Conservation (phyloP, 2,113 vertebrate genomes). For the Puntigrus tetrazona region DNA sequence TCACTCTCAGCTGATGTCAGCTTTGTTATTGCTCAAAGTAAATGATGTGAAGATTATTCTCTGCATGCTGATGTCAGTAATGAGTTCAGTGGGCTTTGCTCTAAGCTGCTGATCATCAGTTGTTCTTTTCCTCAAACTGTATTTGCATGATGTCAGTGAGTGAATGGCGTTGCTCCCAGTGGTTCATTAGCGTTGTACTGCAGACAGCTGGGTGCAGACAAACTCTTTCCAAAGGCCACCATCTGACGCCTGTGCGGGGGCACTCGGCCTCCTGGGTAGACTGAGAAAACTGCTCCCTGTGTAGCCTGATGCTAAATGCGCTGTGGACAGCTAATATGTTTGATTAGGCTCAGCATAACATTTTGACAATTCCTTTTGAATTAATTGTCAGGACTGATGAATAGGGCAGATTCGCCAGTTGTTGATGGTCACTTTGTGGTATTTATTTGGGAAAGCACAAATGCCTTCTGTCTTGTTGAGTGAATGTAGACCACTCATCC, state of each 20-base stretch:
- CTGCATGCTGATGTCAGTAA: slow-evolving; percentile 16
- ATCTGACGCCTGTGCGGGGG: slow-evolving; percentile 56
- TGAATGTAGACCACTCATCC: not conserved
- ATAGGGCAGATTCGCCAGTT: not conserved
- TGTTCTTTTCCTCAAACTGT: slow-evolving; percentile 5
- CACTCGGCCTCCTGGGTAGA: slow-evolving; percentile 32
- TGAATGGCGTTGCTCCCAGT: slow-evolving; percentile 55
- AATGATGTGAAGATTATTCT: slow-evolving; percentile 23
- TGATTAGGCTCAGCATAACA: slow-evolving; percentile 4
- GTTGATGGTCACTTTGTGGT: not conserved
- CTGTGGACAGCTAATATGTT: slow-evolving; percentile 9
- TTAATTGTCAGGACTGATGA: slow-evolving; percentile 16
- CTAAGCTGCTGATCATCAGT: slow-evolving; percentile 16
- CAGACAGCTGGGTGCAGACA: slow-evolving; percentile 68
- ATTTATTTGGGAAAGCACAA: not conserved
- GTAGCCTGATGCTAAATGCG: slow-evolving; percentile 42
- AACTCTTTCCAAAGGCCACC: slow-evolving; percentile 62
- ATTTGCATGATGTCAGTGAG: slow-evolving; percentile 28
- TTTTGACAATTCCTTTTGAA: no score
- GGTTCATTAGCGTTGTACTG: slow-evolving; percentile 61
- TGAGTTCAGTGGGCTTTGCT: slow-evolving; percentile 14
- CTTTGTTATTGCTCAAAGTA: slow-evolving; percentile 11
- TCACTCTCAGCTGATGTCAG: slow-evolving; percentile 19
- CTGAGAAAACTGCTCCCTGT: slow-evolving; percentile 44
- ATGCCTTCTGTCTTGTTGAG: not conserved